Conservation (phyloP, 2,113 vertebrate species). For the Myotis yumanensis region DNA sequence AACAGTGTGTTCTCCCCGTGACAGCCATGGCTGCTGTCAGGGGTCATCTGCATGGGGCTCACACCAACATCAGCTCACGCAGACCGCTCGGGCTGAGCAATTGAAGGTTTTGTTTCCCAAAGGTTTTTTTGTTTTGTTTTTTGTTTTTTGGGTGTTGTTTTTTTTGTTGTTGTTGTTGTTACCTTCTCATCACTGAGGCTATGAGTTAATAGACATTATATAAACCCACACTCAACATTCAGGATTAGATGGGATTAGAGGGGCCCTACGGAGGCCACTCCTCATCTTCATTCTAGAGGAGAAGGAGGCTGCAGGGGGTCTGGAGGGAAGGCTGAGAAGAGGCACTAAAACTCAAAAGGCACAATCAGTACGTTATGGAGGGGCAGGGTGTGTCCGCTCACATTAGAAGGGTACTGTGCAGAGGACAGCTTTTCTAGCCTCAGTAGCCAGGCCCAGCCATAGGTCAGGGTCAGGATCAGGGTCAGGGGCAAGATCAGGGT, state of each 20-base stretch:
- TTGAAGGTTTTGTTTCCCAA: slow-evolving; percentile 25
- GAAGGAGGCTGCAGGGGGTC: not conserved
- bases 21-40: not conserved
- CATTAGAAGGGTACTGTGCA: slow-evolving; percentile 78
- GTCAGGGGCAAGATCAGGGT: not conserved
- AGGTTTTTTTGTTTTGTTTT: not conserved
- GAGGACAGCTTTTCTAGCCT: slow-evolving; percentile 77
- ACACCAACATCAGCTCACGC: not conserved
- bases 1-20: slow-evolving; percentile 58
- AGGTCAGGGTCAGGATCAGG: not conserved
- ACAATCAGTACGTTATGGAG: slow-evolving; percentile 67
- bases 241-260: slow-evolving; percentile 75
- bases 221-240: slow-evolving; percentile 67
- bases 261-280: slow-evolving; percentile 33
- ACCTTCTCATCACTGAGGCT: not conserved
- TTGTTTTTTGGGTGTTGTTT: no score
- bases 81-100: not conserved
- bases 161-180: not conserved
- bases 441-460: slow-evolving; percentile 58
- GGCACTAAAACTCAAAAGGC: slow-evolving; percentile 71
- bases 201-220: slow-evolving; percentile 75
- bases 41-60: slow-evolving; percentile 70
- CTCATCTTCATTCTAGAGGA: slow-evolving; percentile 28
- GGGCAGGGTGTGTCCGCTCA: slow-evolving; percentile 56
- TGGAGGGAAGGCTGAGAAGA: not conserved